phyloP scores from a whole-genome alignment of 2,888 invertebrate species.

The Hirtodrosophila trivittata region DNA sequence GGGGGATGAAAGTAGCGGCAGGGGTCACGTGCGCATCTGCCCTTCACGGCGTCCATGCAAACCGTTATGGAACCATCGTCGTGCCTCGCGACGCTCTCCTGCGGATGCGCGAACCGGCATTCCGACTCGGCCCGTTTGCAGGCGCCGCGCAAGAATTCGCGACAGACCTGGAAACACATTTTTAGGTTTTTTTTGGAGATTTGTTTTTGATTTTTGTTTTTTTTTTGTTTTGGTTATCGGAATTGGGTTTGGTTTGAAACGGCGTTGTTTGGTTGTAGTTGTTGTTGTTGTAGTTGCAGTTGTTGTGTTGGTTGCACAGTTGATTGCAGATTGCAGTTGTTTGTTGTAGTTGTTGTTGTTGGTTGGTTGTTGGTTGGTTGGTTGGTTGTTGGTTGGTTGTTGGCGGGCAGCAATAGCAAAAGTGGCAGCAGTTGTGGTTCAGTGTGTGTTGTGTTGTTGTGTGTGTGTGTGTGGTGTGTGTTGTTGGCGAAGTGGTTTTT shows the following conservation, averaged over 20 bases:
- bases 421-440: conserved; percentile 79
- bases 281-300: conserved; percentile 47
- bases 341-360: conserved; percentile 47
- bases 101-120: conserved; percentile 99
- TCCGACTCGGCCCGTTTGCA: conserved; percentile 98
- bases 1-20: conserved; percentile 99
- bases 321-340: conserved; percentile 64
- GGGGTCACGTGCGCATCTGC: conserved; percentile 99
- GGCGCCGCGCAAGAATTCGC: conserved; percentile 99
- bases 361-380: conserved; percentile 48
- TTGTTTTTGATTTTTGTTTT: conserved; percentile 36
- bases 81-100: conserved; percentile 97
- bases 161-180: conserved; percentile 91
- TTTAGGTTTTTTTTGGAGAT: conserved; percentile 39
- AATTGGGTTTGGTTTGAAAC: conserved; percentile 34
- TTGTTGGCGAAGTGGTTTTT: conserved; percentile 51
- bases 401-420: conserved; percentile 79
- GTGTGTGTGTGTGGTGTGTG: conserved; percentile 48
- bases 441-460: conserved; percentile 52
- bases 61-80: conserved; percentile 99
- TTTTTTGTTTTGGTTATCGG: conserved; percentile 31
- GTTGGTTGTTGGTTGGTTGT: conserved; percentile 53
- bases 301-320: conserved; percentile 61
- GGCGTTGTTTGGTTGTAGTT: conserved; percentile 42
- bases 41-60: conserved; percentile 99